Percentiles rank a stretch among this genome's conserved stretches.
These are phyloP conservation scores for Zootoca vivipara DNA, from an alignment of 2,113 vertebrate species.

Conservation along the genomic window DNA sequence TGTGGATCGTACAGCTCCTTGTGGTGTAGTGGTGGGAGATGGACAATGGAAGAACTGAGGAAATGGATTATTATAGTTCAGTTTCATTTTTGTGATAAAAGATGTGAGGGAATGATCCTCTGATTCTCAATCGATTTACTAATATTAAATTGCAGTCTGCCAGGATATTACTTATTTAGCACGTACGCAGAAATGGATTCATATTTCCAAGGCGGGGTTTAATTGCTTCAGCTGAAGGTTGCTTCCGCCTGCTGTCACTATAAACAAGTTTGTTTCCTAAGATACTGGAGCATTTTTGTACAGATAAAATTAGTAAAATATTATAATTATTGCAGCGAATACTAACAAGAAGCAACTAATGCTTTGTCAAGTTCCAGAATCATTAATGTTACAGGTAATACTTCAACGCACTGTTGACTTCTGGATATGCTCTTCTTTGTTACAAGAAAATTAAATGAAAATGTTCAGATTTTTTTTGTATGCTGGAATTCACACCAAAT, in stretches of 20 bases:
- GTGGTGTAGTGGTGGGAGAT: conserved; percentile 32
- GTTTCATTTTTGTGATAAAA: not conserved
- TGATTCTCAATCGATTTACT: not conserved
- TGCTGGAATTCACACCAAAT: not conserved
- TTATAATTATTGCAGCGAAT: not conserved
- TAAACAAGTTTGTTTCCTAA: not conserved
- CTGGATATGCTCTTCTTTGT: not conserved
- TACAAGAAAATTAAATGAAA: conserved; percentile 7
- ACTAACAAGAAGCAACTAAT: not conserved
- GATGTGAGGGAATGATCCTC: not conserved
- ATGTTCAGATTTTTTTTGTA: not conserved
- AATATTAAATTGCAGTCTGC: not conserved
- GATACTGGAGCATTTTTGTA: not conserved
- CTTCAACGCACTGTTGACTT: not conserved
- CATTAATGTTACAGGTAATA: not conserved
- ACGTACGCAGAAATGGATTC: not conserved
- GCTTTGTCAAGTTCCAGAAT: not conserved
- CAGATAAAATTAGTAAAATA: not conserved
- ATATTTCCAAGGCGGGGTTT: not conserved
- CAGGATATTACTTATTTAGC: not conserved
- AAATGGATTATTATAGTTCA: not conserved
- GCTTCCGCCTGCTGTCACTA: not conserved
- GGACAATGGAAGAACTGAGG: conserved; percentile 13
- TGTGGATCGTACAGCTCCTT: conserved; percentile 39
- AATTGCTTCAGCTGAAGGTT: not conserved